Conservation (phyloP, 2,113 vertebrate genomes). For the Pluvialis apricaria region DNA sequence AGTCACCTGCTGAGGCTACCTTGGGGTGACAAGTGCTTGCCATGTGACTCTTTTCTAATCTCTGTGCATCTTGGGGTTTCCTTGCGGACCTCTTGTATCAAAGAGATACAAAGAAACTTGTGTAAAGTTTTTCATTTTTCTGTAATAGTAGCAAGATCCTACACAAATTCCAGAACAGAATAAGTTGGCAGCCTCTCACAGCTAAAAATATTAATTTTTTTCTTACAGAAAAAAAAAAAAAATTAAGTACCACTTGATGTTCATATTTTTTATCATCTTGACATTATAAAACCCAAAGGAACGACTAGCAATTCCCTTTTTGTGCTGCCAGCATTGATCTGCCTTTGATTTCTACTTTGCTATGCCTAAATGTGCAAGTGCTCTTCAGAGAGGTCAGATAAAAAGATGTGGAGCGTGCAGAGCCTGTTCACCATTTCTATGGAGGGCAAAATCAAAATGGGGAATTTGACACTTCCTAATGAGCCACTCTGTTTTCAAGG, state of each 20-base stretch:
- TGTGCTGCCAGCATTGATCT: constrained; percentile 49
- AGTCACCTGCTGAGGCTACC: not conserved
- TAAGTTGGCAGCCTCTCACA: constrained; percentile 2
- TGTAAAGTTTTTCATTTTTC: not conserved
- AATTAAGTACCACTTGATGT: not conserved
- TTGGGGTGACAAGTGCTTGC: not conserved
- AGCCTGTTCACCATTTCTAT: not conserved
- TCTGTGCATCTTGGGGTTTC: not conserved
- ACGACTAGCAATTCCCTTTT: constrained; percentile 55
- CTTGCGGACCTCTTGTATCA: not conserved
- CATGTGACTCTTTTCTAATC: not conserved
- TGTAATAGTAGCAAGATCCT: not conserved
- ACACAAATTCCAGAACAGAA: constrained; percentile 44
- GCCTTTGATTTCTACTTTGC: constrained; percentile 50
- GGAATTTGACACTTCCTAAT: not conserved
- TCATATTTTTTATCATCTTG: constrained; percentile 52
- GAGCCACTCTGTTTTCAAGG: not conserved
- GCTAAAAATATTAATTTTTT: constrained; percentile 15
- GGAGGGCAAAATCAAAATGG: not conserved
- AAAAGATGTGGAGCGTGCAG: not conserved
- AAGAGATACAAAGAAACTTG: not conserved
- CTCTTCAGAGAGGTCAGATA: constrained; percentile 17
- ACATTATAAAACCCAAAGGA: constrained; percentile 45
- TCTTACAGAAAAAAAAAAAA: not conserved
- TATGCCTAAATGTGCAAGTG: not conserved